phyloP scores from a whole-genome alignment of 2,113 vertebrate species.

The Aptenodytes forsteri region DNA sequence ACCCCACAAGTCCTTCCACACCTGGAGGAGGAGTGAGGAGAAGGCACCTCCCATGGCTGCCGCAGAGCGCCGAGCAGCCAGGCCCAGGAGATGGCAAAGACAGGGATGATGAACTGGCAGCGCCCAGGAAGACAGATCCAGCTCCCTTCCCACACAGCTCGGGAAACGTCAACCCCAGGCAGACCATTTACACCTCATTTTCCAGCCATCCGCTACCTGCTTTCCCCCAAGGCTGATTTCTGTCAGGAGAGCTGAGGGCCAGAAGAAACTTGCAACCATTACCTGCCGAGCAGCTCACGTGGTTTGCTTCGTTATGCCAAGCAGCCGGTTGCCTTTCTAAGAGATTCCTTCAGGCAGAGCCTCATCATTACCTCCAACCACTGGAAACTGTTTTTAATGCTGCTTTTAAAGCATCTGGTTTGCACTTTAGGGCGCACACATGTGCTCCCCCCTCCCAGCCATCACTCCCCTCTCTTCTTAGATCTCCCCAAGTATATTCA shows the following conservation, averaged over 20 bases:
- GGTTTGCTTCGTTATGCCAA: background rate
- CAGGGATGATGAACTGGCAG: background rate
- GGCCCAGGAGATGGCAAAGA: background rate
- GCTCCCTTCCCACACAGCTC: background rate
- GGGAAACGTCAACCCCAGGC: background rate
- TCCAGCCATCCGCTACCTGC: background rate
- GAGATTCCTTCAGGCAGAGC: background rate
- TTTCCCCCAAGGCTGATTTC: background rate
- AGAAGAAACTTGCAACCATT: background rate
- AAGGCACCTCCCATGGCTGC: background rate
- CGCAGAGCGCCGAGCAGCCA: accelerated
- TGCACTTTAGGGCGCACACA: background rate
- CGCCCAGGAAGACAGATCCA: background rate
- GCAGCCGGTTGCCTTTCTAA: background rate
- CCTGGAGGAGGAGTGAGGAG: background rate
- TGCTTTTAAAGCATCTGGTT: background rate
- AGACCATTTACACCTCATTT: background rate
- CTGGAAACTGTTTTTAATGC: background rate
- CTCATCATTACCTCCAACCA: background rate
- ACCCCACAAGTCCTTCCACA: background rate
- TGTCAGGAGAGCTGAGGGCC: background rate
- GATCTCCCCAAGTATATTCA: background rate
- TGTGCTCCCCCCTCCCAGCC: background rate
- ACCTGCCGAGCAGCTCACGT: background rate
- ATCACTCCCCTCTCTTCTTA: background rate